phyloP scores from a whole-genome alignment of 2,113 vertebrate species.

The Ceyx cyanopectus region DNA sequence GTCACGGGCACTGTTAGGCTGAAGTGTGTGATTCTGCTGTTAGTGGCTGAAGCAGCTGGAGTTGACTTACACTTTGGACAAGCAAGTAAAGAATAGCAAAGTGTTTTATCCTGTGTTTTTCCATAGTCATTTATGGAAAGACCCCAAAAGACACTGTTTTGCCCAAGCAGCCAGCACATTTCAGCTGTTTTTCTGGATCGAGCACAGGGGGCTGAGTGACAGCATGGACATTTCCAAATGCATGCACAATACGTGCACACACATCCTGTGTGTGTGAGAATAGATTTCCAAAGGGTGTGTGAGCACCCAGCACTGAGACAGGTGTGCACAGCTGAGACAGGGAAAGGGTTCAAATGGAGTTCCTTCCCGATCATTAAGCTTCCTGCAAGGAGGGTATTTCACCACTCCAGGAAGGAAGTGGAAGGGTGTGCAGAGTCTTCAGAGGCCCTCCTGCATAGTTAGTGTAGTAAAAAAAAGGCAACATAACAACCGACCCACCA shows the following conservation, averaged over 20 bases:
- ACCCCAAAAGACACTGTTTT: neutral
- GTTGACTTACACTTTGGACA: neutral
- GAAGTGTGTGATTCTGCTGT: conserved; percentile 1
- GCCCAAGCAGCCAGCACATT: neutral
- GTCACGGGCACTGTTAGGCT: neutral
- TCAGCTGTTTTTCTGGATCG: neutral
- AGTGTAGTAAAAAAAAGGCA: neutral
- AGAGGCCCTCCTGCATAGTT: neutral
- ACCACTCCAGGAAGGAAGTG: neutral
- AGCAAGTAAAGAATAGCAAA: conserved; percentile 19
- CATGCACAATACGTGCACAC: neutral
- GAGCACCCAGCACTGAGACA: neutral
- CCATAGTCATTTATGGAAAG: neutral
- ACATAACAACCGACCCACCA: neutral
- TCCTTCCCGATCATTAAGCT: neutral
- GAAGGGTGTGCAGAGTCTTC: neutral
- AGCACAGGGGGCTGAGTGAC: neutral
- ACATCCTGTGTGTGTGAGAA: neutral
- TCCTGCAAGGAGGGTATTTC: neutral
- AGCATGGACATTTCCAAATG: neutral
- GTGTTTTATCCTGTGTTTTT: neutral
- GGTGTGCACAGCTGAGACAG: neutral
- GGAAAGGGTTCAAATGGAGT: neutral
- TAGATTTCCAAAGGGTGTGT: neutral
- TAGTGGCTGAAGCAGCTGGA: conserved; percentile 2